Evolutionary conservation across 2,888 invertebrate species (phyloP), one percentile per base, ranked within the genome.

Genomic region (Xestoiulus laeticollis): DNA sequence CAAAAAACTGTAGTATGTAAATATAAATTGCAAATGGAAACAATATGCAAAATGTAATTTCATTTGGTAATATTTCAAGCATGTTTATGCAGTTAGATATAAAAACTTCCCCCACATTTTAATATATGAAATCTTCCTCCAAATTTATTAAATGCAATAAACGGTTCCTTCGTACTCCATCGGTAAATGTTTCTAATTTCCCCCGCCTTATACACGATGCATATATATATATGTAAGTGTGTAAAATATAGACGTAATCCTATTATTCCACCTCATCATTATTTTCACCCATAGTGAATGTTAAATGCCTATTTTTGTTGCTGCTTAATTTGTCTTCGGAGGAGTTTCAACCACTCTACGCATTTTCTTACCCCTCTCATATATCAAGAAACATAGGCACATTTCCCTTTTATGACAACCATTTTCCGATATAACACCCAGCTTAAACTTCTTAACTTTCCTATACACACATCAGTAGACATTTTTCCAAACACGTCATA

Each of bases 281-380:
- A 68, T 22, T 6, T 26, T 26, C 68, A 68, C 26, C 68, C 68
- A 26, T 68, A 22, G 68, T 1, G 26, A 68, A 68, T 68, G 68
- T 68, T 68, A 68, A 68, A 68, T 68, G 68, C 68, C 12, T 68
- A 68, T 68, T 68, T 68, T 68, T 68, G 68, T 68, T 68, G 68
- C 68, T 68, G 68, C 68, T 68, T 68, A 68, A 68, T 68, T 68
- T 68, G 68, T 68, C 68, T 68, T 68, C 26, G 26, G 26, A 68
- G 68, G 22, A 26, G 68, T 68, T n/a, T 68, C 68, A 68, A 68
- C 6, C 68, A 22, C n/a, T 26, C 68, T n/a, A 59, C 22, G 26
- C 10, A 22, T 68, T 68, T 68, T 68, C 68, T 68, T 68, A 68
- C 22, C 68, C 26, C 68, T 26, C 22, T 68, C 68, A 10, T 26